phyloP scores from a whole-genome alignment of 2,888 invertebrate genomes.

The Chironomus tentans region DNA sequence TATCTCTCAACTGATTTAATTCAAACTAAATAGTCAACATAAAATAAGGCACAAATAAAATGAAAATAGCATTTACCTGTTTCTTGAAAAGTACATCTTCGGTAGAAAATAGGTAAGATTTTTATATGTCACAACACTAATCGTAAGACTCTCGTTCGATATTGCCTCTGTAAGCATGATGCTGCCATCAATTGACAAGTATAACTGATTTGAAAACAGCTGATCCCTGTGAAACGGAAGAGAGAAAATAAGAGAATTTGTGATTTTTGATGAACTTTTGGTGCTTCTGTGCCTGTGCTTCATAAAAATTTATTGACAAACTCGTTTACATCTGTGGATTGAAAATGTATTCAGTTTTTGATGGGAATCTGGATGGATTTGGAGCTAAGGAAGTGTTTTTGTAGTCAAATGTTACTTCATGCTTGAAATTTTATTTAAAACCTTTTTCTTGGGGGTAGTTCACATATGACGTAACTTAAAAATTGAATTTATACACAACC shows the following conservation, averaged over 20 bases:
- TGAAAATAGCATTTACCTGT: constrained; percentile 35
- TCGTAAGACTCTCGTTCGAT: constrained; percentile 40
- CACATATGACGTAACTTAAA: too few species aligned
- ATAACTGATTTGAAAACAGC: constrained; percentile 41
- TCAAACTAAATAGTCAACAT: too few species aligned
- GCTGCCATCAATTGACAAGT: constrained; percentile 40
- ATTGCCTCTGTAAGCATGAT: constrained; percentile 38
- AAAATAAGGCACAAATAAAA: too few species aligned
- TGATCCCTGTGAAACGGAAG: constrained; percentile 36
- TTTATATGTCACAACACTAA: constrained; percentile 41
- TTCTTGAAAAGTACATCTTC: constrained; percentile 40
- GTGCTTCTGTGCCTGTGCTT: neutral
- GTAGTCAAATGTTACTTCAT: too few species aligned
- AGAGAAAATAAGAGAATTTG: neutral
- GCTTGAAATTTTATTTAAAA: too few species aligned
- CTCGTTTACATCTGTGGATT: too few species aligned
- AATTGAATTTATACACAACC: too few species aligned
- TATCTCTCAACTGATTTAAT: too few species aligned
- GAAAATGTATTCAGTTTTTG: too few species aligned
- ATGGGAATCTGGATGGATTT: too few species aligned
- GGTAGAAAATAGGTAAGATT: constrained; percentile 42
- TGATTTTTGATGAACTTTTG: constrained; percentile 7
- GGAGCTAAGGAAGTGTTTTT: too few species aligned
- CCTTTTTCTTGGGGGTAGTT: too few species aligned
- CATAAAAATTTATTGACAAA: constrained; percentile 1